These are phyloP conservation scores for Ascaphus truei DNA, from an alignment of 2,113 vertebrate species.

Conservation along the genomic window DNA sequence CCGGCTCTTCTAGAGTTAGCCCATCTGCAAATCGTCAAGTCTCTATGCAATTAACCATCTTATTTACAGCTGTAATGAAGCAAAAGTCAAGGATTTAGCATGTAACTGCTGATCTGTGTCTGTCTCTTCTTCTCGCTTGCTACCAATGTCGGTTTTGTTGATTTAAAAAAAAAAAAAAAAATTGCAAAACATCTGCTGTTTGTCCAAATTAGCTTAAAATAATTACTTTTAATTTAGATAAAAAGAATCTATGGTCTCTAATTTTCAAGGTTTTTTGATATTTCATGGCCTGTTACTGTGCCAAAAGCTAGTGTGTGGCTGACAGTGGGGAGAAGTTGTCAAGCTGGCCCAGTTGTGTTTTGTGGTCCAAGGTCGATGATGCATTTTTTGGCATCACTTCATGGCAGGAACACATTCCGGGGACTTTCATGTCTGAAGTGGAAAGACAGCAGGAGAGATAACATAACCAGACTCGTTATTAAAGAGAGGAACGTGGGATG, in stretches of 20 bases:
- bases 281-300: conserved; percentile 58
- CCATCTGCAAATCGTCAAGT: conserved; percentile 77
- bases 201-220: conserved; percentile 81
- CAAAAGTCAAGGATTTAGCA: conserved; percentile 78
- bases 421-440: conserved; percentile 56
- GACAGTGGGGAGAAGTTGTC: conserved; percentile 56
- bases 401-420: conserved; percentile 52
- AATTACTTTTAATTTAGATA: conserved; percentile 85
- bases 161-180: conserved; percentile 55
- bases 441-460: conserved; percentile 61
- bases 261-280: conserved; percentile 68
- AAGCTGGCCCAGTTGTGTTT: conserved; percentile 60
- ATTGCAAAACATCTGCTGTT: conserved; percentile 78
- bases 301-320: conserved; percentile 57
- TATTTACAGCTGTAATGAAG: conserved; percentile 76
- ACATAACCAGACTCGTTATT: conserved; percentile 46
- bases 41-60: conserved; percentile 68
- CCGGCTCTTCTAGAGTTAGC: conserved; percentile 59
- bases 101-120: conserved; percentile 61
- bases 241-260: conserved; percentile 64
- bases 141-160: conserved; percentile 67
- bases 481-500: conserved; percentile 52
- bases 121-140: conserved; percentile 59
- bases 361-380: conserved; percentile 69
- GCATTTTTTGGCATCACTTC: conserved; percentile 71